These are phyloP conservation scores for Gambelia wislizenii DNA, from an alignment of 2,797 vertebrate species.

Conservation along the genomic window DNA sequence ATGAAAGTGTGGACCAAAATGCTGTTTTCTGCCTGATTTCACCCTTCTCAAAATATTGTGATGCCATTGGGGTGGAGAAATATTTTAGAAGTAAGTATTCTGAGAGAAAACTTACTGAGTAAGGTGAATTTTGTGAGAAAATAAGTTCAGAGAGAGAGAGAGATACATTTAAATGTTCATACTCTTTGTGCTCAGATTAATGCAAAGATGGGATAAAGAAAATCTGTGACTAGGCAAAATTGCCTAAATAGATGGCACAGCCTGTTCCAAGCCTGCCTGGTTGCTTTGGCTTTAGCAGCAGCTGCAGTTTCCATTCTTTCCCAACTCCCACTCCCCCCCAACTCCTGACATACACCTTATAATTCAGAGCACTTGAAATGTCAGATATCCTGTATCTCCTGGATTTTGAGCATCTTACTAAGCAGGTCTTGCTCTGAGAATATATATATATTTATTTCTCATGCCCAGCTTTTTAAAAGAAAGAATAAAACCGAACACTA, in stretches of 20 bases:
- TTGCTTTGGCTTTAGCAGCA: not conserved
- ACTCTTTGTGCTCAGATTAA: not conserved
- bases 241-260: too few relatives aligned
- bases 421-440: not conserved
- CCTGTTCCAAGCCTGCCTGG: too few relatives aligned
- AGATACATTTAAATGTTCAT: not conserved
- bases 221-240: not conserved
- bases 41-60: too few relatives aligned
- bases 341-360: not conserved
- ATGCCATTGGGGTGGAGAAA: too few relatives aligned
- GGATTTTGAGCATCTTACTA: not conserved
- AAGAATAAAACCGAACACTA: not conserved
- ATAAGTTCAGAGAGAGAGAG: not conserved
- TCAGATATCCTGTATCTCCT: too few relatives aligned
- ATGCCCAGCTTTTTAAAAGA: not conserved
- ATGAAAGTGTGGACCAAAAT: too few relatives aligned
- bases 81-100: not conserved
- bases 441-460: too few relatives aligned
- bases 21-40: too few relatives aligned
- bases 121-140: not conserved
- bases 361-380: not conserved
- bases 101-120: not conserved
- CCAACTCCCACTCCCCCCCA: not conserved
- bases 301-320: not conserved
- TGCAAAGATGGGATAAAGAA: not conserved